A percentile compares a stretch with the other conserved stretches of the same genome.
phyloP scores from a whole-genome alignment of 2,888 invertebrate species.

The Cylloceria caligata region DNA sequence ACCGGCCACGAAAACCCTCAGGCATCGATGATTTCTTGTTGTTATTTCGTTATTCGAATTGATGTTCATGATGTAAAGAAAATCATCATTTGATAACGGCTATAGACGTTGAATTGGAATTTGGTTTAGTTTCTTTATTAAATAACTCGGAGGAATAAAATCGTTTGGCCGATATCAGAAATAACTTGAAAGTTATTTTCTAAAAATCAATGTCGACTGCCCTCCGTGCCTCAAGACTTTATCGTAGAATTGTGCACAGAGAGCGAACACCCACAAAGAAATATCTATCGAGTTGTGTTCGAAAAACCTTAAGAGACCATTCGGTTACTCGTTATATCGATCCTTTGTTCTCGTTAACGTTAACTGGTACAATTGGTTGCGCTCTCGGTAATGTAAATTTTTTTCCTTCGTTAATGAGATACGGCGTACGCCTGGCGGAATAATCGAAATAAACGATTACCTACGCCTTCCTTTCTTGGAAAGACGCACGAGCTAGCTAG shows the following conservation, averaged over 20 bases:
- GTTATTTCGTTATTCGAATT: no score
- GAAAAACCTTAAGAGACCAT: not conserved
- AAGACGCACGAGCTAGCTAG: not conserved
- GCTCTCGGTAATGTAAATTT: not conserved
- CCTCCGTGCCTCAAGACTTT: not conserved
- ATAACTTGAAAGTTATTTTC: not conserved
- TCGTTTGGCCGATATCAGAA: no score
- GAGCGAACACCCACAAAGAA: not conserved
- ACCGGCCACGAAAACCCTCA: no score
- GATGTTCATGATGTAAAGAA: no score
- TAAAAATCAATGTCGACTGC: not conserved
- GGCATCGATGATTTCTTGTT: no score
- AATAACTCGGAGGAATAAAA: no score
- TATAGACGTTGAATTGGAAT: no score
- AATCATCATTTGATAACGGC: no score
- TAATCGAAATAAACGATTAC: slow-evolving; percentile 34
- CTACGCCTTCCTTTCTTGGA: slow-evolving; percentile 17
- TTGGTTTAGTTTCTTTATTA: no score
- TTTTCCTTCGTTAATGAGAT: slow-evolving; percentile 1
- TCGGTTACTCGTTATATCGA: slow-evolving; percentile 7
- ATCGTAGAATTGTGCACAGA: not conserved
- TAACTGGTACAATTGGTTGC: not conserved
- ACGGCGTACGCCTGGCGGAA: not conserved
- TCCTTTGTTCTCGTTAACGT: not conserved
- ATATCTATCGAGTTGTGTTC: not conserved